phyloP scores from a whole-genome alignment of 2,888 invertebrate species.

The Conomelus anceps region DNA sequence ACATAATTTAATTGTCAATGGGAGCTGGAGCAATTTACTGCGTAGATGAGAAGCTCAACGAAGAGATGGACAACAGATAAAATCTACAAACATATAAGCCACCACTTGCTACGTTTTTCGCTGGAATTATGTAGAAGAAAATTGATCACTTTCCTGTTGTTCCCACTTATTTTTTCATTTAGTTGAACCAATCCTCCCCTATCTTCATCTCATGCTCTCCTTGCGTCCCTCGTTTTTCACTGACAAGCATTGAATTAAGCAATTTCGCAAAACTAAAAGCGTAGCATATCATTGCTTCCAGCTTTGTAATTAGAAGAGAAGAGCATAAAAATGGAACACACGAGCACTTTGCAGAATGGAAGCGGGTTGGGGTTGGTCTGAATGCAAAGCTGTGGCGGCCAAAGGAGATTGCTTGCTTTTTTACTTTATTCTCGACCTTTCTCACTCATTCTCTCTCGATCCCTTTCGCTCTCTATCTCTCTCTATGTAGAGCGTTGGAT shows the following conservation, averaged over 20 bases:
- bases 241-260: not conserved
- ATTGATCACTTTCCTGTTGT: not conserved
- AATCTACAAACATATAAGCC: not conserved
- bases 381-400: not conserved
- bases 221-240: not conserved
- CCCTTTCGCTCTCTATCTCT: conserved; percentile 17
- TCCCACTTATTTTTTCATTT: not conserved
- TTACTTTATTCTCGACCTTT: not conserved
- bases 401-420: not conserved
- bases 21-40: not conserved
- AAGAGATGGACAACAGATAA: not conserved
- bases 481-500: not conserved
- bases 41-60: not conserved
- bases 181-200: not conserved
- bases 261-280: not conserved
- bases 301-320: not conserved
- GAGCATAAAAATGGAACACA: not conserved
- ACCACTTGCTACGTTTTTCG: not conserved
- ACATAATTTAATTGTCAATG: not conserved
- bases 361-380: not conserved
- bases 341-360: not conserved
- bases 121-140: not conserved
- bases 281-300: not conserved
- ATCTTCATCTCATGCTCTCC: not conserved
- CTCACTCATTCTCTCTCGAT: conserved; percentile 10